phyloP scores from a whole-genome alignment of 2,113 vertebrate genomes.

The Microtus richardsoni region DNA sequence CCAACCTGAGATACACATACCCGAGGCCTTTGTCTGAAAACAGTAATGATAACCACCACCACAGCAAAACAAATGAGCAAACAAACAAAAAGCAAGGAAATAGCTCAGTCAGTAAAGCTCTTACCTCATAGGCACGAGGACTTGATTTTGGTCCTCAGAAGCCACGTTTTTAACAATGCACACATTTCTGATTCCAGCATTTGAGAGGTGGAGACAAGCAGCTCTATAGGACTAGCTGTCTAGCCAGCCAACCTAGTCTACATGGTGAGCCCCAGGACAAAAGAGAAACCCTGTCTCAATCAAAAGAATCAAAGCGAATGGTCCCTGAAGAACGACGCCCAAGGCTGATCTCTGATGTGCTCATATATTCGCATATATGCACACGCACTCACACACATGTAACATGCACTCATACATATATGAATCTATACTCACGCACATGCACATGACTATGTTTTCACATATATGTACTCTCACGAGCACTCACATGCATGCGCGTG shows the following conservation, averaged over 20 bases:
- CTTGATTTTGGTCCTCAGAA: neutral
- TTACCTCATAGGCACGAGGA: neutral
- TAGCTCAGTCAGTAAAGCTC: neutral
- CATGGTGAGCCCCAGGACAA: neutral
- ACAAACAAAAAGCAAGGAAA: neutral
- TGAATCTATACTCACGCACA: neutral
- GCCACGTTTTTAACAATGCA: neutral
- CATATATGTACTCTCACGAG: neutral
- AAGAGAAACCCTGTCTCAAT: neutral
- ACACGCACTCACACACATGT: neutral
- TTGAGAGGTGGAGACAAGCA: too few species aligned
- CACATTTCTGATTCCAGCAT: neutral
- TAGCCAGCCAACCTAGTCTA: neutral
- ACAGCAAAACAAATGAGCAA: too few species aligned
- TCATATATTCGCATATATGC: neutral
- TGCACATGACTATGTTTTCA: neutral
- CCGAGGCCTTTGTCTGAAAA: neutral
- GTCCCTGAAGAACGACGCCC: neutral
- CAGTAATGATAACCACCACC: neutral
- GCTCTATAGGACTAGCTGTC: too few species aligned
- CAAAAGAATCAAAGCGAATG: neutral
- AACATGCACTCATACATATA: neutral
- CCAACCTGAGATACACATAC: neutral
- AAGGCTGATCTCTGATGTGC: neutral
- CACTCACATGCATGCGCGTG: neutral